Evolutionary conservation across 2,888 invertebrate species (phyloP).

Genomic region (Sicus ferrugineus): DNA sequence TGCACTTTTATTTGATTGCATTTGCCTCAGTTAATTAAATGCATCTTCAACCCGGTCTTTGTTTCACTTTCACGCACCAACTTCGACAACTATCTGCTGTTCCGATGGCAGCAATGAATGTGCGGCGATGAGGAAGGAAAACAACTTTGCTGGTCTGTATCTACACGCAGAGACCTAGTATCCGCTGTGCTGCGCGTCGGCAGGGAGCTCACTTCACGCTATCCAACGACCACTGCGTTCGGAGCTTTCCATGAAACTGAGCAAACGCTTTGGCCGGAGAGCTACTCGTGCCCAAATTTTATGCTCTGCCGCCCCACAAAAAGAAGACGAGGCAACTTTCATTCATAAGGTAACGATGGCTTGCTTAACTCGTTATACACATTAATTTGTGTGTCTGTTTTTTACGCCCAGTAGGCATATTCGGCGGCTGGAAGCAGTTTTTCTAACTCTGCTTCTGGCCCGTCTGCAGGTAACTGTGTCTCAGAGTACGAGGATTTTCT

Average conservation of each 20-base stretch:
- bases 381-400: too few species aligned
- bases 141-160: conserved; percentile 14
- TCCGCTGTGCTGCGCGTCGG: conserved; percentile 25
- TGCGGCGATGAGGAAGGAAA: neutral
- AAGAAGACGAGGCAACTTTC: conserved; percentile 1
- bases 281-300: conserved; percentile 2
- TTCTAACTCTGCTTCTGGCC: too few species aligned
- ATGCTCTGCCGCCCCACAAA: neutral
- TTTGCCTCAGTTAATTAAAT: neutral
- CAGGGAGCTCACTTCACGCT: conserved; percentile 7
- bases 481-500: too few species aligned
- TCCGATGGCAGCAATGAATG: neutral
- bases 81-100: neutral
- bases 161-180: conserved; percentile 14
- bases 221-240: conserved; percentile 3
- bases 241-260: conserved; percentile 22
- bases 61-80: neutral
- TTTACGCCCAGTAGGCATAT: too few species aligned
- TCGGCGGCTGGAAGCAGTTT: too few species aligned
- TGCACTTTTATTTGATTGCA: neutral
- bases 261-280: conserved; percentile 3
- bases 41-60: too few species aligned
- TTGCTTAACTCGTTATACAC: too few species aligned
- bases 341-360: conserved; percentile 13
- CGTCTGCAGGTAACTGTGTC: too few species aligned